These are phyloP conservation scores for Mesorhabditis sp. DNA, from an alignment of 2,888 invertebrate species.

Conservation along the genomic window DNA sequence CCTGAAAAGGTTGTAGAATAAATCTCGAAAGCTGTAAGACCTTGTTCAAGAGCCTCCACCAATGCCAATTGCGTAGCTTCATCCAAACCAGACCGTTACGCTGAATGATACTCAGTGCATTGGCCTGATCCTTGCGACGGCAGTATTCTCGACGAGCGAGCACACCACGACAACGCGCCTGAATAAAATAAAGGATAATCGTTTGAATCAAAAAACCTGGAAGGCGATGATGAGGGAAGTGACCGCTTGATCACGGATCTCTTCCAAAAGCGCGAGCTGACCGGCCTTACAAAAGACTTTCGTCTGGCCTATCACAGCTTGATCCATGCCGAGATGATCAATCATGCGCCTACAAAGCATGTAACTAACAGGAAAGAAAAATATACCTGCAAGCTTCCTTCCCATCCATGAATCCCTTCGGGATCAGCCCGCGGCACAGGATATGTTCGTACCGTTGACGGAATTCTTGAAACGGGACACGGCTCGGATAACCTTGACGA, in stretches of 20 bases:
- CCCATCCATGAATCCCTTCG: constrained; percentile 98
- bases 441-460: constrained; percentile 87
- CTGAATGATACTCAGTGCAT: constrained; percentile 96
- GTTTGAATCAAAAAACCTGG: constrained; percentile 63
- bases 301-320: constrained; percentile 95
- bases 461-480: constrained; percentile 94
- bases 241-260: constrained; percentile 87
- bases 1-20: constrained; percentile 52
- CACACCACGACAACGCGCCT: constrained; percentile 88
- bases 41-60: constrained; percentile 99
- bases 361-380: too few relatives aligned
- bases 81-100: constrained; percentile 96
- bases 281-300: constrained; percentile 99
- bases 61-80: constrained; percentile 97
- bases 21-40: constrained; percentile 37
- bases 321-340: constrained; percentile 86
- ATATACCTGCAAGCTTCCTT: constrained; percentile 89
- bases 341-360: constrained; percentile 65
- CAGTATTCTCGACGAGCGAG: constrained; percentile 83
- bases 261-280: constrained; percentile 94
- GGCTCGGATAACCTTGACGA: constrained; percentile 97
- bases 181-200: constrained; percentile 79
- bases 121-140: constrained; percentile 87
- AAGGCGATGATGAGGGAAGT: constrained; percentile 95
- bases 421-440: constrained; percentile 95